Evolutionary conservation across 2,113 vertebrate genomes (phyloP), one percentile per base, ranked within the genome.

Genomic region (Hyperoodon ampullatus): DNA sequence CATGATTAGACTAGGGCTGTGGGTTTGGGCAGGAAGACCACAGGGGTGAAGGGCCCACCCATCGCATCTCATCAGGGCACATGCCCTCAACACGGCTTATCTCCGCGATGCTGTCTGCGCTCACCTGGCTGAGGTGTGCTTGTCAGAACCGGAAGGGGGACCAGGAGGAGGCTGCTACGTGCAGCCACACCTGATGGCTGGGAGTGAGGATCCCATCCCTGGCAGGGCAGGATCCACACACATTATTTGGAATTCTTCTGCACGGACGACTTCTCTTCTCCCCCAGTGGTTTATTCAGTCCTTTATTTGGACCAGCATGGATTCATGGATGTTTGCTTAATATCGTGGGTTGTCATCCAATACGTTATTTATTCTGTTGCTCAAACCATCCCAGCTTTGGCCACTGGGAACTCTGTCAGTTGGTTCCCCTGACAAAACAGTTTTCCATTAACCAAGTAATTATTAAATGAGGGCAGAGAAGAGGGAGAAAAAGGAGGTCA

Each of bases 31-130:
- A 13, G 58, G 10, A 68, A 18, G 39, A 1, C 47, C 24, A 0
- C 44, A 18, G 44, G n/a, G 24, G 58, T 12, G 50, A 18, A 1
- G 35, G 1, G 0, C 18, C 47, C 61, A 0, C 11, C 28, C 3
- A 0, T 39, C 30, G 3, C 6, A 0, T 12, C 11, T 5, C 33
- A 1, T 65, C 6, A 3, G 9, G 8, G 13, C 61, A 2, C 30
- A 0, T 0, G 33, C 33, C 28, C 8, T 4, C 8, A 0, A 5
- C 63, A 3, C 0, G 1, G 12, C 55, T 28, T 3, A 6, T 0
- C 13, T 28, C 65, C 2, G 47, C 0, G 3, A 8, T 2, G 35
- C 15, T 1, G 23, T 10, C 28, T 0, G 0, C 1, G 19, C 6
- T 15, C 1, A 0, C 89, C 39, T 13, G 77, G 77, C 63, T 13